Evolutionary conservation across 2,888 invertebrate genomes (phyloP).

Genomic region (Polyommatus iphigenia): DNA sequence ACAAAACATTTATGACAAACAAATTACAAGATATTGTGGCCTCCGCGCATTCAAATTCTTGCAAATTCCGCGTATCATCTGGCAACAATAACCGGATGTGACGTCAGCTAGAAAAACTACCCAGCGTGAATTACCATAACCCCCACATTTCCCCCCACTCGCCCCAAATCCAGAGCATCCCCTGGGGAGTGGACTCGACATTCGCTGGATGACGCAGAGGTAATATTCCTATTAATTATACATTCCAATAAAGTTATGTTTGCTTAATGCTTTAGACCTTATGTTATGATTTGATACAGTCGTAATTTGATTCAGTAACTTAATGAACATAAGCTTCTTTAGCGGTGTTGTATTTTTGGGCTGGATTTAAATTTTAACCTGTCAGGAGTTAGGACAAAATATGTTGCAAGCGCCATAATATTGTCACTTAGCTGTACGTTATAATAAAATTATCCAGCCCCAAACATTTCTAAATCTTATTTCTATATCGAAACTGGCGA

Average conservation of each 20-base stretch:
- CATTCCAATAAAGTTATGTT: conserved; percentile 9
- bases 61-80: not conserved
- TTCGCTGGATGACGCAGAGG: not conserved
- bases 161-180: not conserved
- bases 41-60: not conserved
- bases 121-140: not conserved
- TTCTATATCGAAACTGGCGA: too few species aligned
- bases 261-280: not conserved
- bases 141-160: not conserved
- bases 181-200: not conserved
- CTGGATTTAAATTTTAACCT: not conserved
- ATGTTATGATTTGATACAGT: not conserved
- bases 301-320: not conserved
- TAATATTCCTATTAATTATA: conserved; percentile 14
- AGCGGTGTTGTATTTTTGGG: not conserved
- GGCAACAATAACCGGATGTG: conserved; percentile 1
- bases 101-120: conserved; percentile 15
- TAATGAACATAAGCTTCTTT: not conserved
- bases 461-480: too few species aligned
- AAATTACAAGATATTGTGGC: not conserved
- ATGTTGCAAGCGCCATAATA: too few species aligned
- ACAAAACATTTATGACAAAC: not conserved
- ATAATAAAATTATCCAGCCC: too few species aligned
- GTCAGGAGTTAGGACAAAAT: too few species aligned
- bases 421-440: too few species aligned